Evolutionary conservation across 2,797 vertebrate species (phyloP).

Genomic region (Pempheris klunzingeri): DNA sequence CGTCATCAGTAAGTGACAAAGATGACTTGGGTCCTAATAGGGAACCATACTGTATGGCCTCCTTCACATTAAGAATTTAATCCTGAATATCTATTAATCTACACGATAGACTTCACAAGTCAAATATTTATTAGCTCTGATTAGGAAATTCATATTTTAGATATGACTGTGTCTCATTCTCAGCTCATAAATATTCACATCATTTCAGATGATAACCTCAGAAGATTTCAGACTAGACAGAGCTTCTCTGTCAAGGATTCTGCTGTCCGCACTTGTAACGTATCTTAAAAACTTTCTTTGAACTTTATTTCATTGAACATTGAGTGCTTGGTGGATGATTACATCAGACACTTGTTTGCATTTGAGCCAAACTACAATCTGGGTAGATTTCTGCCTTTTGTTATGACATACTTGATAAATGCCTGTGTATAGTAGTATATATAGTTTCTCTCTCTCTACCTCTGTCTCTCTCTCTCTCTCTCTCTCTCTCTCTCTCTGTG

Average conservation of each 20-base stretch:
- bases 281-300: slow-evolving; percentile 76
- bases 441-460: neutral
- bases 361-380: slow-evolving; percentile 28
- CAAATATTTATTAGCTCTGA: slow-evolving; percentile 90
- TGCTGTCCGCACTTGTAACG: slow-evolving; percentile 62
- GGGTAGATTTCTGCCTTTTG: slow-evolving; percentile 19
- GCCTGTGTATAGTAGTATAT: slow-evolving; percentile 5
- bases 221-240: slow-evolving; percentile 75
- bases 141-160: slow-evolving; percentile 90
- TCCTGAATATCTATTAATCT: slow-evolving; percentile 87
- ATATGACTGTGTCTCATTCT: slow-evolving; percentile 83
- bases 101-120: slow-evolving; percentile 83
- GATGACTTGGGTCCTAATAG: slow-evolving; percentile 80
- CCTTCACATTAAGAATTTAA: slow-evolving; percentile 87
- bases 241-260: slow-evolving; percentile 74
- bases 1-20: slow-evolving; percentile 74
- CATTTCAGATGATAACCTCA: slow-evolving; percentile 80
- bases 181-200: slow-evolving; percentile 84
- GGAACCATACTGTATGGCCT: slow-evolving; percentile 73
- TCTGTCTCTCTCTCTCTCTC: neutral
- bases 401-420: neutral
- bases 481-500: slow-evolving; percentile 6
- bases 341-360: slow-evolving; percentile 46
- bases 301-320: slow-evolving; percentile 52
- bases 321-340: slow-evolving; percentile 27